phyloP scores from a whole-genome alignment of 1,140 invertebrate species.

The Drosophila oshimai region DNA sequence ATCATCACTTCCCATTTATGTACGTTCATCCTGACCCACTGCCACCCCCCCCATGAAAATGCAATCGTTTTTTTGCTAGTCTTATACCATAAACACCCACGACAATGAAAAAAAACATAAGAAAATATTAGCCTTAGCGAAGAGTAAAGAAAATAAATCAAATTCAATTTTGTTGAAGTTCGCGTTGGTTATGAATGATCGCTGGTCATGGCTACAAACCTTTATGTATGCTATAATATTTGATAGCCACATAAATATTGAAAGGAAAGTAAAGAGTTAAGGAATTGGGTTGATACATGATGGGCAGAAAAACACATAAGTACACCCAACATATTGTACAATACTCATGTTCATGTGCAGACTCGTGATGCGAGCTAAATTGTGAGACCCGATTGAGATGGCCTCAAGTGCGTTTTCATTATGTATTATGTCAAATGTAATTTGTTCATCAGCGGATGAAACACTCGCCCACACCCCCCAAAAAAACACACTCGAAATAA shows the following conservation, averaged over 20 bases:
- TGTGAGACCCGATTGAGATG: not conserved
- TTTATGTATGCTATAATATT: not conserved
- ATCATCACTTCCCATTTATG: not conserved
- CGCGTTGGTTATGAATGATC: constrained; percentile 13
- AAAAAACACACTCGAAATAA: constrained; percentile 45
- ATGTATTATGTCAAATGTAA: constrained; percentile 46
- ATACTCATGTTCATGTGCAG: constrained; percentile 45
- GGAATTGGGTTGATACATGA: not conserved
- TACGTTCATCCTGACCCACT: not conserved
- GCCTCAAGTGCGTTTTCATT: constrained; percentile 28
- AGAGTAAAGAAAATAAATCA: constrained; percentile 7
- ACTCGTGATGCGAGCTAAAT: not conserved
- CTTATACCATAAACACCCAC: not conserved
- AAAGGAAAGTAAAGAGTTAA: not conserved
- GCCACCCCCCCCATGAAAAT: not conserved
- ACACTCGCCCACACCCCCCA: constrained; percentile 30
- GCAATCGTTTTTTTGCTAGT: constrained; percentile 16
- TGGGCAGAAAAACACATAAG: constrained; percentile 3
- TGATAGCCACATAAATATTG: not conserved
- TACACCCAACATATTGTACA: constrained; percentile 40
- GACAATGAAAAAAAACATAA: not conserved
- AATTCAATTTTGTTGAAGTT: constrained; percentile 24
- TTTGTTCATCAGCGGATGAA: constrained; percentile 40
- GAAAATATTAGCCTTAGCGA: constrained; percentile 11
- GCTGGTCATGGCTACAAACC: not conserved